Base-by-base conservation (phyloP, 1,140 invertebrate species). In the Habropoda laboriosa region DNA sequence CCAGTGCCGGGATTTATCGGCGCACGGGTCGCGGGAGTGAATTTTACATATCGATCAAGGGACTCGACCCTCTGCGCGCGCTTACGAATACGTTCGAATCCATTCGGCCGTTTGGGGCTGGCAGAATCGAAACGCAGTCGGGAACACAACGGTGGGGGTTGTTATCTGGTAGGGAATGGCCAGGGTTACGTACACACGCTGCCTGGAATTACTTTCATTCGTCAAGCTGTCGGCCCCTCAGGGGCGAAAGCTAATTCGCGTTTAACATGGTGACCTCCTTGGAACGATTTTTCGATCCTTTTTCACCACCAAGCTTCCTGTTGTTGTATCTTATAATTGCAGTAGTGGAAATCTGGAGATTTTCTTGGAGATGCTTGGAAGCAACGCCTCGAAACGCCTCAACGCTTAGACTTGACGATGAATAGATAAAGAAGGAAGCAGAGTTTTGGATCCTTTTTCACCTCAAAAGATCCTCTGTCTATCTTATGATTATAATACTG, bases 1-100 rank as follows among this genome's bases (percentile, higher is more conserved):
- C 32, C 24, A 16, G 10, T 10, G 66, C 51, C 73, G 18, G 70
- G 77, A 83, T 80, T 85, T 83, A 83, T 79, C 75, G 70, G 24
- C 49, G 68, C n/a, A 27, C 68, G 80, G 82, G 55, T 82, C 81
- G 64, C 49, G 21, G 30, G 75, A 83, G 82, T 79, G 82, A 79
- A 83, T 84, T 84, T 84, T 84, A 84, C 82, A 75, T 84, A 84
- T 84, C 81, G 82, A 83, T 84, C 82, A 84, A 32, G 3, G 42
- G n/a, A n/a, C n/a, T 6, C 68, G 63, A 72, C 68, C 81, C 81
- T 72, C 58, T 21, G 1, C 6, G 16, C 21, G 30, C 67, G 74
- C 70, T 79, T 83, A n/a, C 80, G 82, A 84, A 82, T 84, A 82
- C 80, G 53, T 57, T 73, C 74, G 68, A 27, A 75, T 73, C 60